Base-by-base conservation (phyloP, 2,888 invertebrate species). In the Callimorpha dominula region DNA sequence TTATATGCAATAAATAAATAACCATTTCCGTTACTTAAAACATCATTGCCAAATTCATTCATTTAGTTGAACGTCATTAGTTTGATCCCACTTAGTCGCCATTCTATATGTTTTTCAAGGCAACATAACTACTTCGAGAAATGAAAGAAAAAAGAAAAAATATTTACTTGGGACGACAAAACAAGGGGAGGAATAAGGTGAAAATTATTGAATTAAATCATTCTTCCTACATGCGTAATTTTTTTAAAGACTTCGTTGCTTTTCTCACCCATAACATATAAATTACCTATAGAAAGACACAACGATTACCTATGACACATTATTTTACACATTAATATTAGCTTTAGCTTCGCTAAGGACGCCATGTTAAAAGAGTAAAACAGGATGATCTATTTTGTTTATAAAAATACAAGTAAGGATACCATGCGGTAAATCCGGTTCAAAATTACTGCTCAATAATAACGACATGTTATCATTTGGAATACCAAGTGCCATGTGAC, bases 311-410 rank as follows among this genome's bases (percentile, higher is more conserved):
- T 60, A 14, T 31, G 31, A 31, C 60, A 60, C 14, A 31, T 31
- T 60, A 60, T 60, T 57, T 60, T 31, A 31, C 60, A 60, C 60
- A 14, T 60, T 60, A 14, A 31, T 60, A 60, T 60, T 60, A 31
- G 20, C 20, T 57, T 57, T 20, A 20, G 12, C 11, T 0, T 57
- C 12, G 57, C 12, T 57, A 57, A 20, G 57, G 57, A 12, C 1
- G 20, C 20, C 57, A 57, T n/a, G 11, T 57, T 57, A 9, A 54
- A n/a, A 54, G 17, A 52, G 52, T 17, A 4, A 54, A n/a, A 15
- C 5, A 52, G 52, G 11, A 2, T 46, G 9, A 46, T 52, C 52
- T 52, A 17, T 0, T n/a, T 54, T 54, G 52, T 9, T 54, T 6
- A n/a, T 54, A 17, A 54, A 54, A 54, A 20, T 54, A 54, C 46